Evolutionary conservation across 2,888 invertebrate genomes (phyloP), one percentile per base, ranked within the genome.

Genomic region (Philereme transversata): DNA sequence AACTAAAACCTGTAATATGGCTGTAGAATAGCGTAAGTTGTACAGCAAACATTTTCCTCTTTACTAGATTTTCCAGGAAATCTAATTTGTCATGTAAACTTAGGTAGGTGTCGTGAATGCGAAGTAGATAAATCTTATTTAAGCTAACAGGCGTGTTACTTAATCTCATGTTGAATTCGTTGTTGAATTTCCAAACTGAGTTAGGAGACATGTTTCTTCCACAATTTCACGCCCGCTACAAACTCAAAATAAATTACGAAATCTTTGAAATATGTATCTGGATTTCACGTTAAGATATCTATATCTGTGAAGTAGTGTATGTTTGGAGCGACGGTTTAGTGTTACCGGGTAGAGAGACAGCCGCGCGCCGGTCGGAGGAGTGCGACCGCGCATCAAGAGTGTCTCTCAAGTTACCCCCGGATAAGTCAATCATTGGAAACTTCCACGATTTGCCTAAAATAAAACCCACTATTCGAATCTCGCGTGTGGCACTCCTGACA

Each of bases 391-490:
- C 77, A 72, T 74, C 72, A 75, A 78, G 86, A 88, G 89, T 81
- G 84, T 84, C 89, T 90, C 90, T 92, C 91, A 84, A 83, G 90
- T 92, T 92, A 90, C 92, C 78, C 86, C 91, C 89, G 92, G 92
- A 92, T 91, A 92, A 92, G 91, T 92, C 92, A 92, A 92, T 92
- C 92, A 92, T 88, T 90, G 80, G 84, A 86, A 84, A 86, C 90
- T 86, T 89, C 87, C 88, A 87, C 84, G 83, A 63, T 88, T 88
- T 83, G 79, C 85, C 87, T 78, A 83, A 91, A 92, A 91, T 91
- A 92, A 91, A 91, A 90, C 88, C 77, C 78, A 57, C 81, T 43
- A 79, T 85, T 82, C 82, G 78, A 87, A 90, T 86, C 88, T 86
- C 87, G 89, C 88, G 90, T 90, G 90, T 86, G 88, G 88, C 86